These are phyloP conservation scores for Pelvicachromis taeniatus DNA, from an alignment of 2,113 vertebrate genomes.

Conservation along the genomic window DNA sequence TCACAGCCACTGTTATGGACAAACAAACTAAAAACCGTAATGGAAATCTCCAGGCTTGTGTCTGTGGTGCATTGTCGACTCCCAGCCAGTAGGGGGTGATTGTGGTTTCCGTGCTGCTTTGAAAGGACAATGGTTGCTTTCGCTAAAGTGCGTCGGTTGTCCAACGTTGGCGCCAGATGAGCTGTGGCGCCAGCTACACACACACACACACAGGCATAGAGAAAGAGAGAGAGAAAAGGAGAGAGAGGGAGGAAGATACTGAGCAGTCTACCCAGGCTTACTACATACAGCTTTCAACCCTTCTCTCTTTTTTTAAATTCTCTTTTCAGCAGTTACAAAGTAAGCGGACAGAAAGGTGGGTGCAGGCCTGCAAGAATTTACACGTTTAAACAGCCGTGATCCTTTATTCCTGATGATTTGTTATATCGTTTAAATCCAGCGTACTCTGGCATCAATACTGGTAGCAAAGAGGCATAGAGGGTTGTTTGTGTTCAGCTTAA, in stretches of 20 bases:
- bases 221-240: not conserved
- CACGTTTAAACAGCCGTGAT: not conserved
- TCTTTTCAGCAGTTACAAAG: conserved; percentile 1
- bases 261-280: conserved; percentile 46
- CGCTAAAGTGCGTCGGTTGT: conserved; percentile 67
- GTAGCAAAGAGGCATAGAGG: not conserved
- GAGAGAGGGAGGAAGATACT: conserved; percentile 18
- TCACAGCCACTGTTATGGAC: not conserved
- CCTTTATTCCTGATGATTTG: not conserved
- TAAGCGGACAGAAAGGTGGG: conserved; percentile 54
- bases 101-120: not conserved
- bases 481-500: not conserved
- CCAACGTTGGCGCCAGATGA: conserved; percentile 77
- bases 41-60: not conserved
- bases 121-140: conserved; percentile 27
- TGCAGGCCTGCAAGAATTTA: conserved; percentile 8
- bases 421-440: conserved; percentile 4
- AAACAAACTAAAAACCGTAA: not conserved
- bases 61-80: not conserved
- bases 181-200: conserved; percentile 71
- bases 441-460: not conserved
- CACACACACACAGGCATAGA: conserved; percentile 19
- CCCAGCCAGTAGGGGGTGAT: conserved; percentile 45
- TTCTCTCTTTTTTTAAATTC: not conserved
- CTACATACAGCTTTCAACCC: conserved; percentile 34